Conservation (phyloP, 1,140 invertebrate genomes). For the Chironomus tepperi region DNA sequence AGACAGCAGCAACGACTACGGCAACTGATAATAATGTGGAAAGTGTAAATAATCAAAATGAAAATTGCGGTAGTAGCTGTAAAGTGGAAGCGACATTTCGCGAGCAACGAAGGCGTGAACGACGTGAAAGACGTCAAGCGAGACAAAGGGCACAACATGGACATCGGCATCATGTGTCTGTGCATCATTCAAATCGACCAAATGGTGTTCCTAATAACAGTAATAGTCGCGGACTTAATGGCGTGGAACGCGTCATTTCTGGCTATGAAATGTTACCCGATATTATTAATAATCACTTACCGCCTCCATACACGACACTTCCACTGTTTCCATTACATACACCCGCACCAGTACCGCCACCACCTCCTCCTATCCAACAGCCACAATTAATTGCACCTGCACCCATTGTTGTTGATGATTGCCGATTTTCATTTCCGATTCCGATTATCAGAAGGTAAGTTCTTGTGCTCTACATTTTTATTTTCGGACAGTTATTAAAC, state of each 20-base stretch:
- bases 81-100: slow-evolving; percentile 1
- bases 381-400: background rate
- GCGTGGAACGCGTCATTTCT: background rate
- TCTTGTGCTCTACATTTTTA: background rate
- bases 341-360: background rate
- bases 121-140: slow-evolving; percentile 17
- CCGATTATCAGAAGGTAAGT: slow-evolving; percentile 16
- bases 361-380: background rate
- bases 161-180: background rate
- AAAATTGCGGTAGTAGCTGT: background rate
- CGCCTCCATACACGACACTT: slow-evolving; percentile 4
- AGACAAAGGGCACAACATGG: background rate
- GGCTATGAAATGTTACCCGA: slow-evolving; percentile 22
- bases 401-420: background rate
- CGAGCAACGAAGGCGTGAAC: background rate
- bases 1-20: background rate
- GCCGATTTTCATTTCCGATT: slow-evolving; percentile 21
- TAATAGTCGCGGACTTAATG: background rate
- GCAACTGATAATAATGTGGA: background rate
- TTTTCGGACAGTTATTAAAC: background rate
- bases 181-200: background rate
- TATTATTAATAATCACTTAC: slow-evolving; percentile 20
- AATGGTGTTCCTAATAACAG: background rate
- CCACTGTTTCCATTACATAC: background rate
- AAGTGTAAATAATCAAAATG: background rate